These are phyloP conservation scores for Misgurnus anguillicaudatus DNA, from an alignment of 2,113 vertebrate species.

Conservation along the genomic window DNA sequence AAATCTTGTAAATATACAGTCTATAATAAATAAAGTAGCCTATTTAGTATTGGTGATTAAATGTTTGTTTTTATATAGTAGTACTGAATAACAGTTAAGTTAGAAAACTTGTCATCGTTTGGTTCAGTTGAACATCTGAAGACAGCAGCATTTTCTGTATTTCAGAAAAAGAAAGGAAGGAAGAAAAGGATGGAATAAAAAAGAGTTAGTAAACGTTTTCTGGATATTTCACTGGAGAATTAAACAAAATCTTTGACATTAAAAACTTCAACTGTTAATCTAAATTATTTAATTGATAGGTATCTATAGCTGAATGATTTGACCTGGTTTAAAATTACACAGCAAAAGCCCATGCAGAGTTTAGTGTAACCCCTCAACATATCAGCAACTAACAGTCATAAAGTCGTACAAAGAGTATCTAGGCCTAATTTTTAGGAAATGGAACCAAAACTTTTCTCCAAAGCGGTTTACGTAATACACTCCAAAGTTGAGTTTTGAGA, in stretches of 20 bases:
- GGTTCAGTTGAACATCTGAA: slow-evolving; percentile 11
- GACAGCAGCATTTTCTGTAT: slow-evolving; percentile 20
- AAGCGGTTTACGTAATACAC: too few relatives aligned
- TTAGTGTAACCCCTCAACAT: neutral
- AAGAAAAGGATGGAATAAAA: neutral
- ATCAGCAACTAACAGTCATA: neutral
- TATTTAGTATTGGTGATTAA: slow-evolving; percentile 13
- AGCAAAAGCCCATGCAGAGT: neutral
- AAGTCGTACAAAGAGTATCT: too few relatives aligned
- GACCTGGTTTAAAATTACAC: neutral
- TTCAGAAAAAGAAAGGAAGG: neutral
- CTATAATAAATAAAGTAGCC: slow-evolving; percentile 6
- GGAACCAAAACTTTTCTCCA: too few relatives aligned
- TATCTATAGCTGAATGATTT: neutral
- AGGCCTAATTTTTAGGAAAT: too few relatives aligned
- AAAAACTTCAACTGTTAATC: too few relatives aligned
- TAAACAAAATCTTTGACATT: neutral
- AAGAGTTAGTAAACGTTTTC: too few relatives aligned
- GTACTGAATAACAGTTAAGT: slow-evolving; percentile 22
- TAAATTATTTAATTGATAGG: too few relatives aligned
- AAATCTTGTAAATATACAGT: slow-evolving; percentile 7
- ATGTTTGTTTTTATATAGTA: neutral
- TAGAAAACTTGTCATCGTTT: slow-evolving; percentile 3
- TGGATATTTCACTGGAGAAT: neutral
- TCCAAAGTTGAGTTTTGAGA: neutral